A percentile compares a stretch with the other conserved stretches of the same genome.
These are phyloP conservation scores for Phrynocephalus forsythii DNA, from an alignment of 2,797 vertebrate genomes.

Conservation along the genomic window DNA sequence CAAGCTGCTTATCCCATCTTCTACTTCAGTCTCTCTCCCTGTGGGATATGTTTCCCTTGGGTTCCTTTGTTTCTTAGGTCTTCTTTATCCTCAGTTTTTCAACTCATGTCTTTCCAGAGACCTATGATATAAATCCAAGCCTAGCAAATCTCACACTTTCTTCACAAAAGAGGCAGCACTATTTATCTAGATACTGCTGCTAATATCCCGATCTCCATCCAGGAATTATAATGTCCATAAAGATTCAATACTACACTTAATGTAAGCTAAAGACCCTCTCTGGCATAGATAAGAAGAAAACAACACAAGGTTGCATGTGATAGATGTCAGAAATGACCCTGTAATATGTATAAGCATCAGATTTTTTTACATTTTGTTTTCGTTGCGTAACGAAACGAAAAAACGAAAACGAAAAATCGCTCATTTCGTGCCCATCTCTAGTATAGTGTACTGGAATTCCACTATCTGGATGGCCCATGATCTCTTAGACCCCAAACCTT, in stretches of 20 bases:
- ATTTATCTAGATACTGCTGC: neutral
- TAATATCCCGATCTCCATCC: neutral
- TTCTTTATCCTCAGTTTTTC: neutral
- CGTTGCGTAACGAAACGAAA: no score
- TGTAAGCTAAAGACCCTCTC: neutral
- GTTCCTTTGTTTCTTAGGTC: no score
- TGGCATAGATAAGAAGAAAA: neutral
- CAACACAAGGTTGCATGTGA: neutral
- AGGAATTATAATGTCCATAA: neutral
- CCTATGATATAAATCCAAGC: neutral
- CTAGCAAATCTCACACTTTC: neutral
- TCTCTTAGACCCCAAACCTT: no score
- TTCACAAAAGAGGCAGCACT: neutral
- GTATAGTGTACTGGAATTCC: no score
- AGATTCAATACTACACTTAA: neutral
- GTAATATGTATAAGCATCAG: neutral
- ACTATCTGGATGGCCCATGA: no score
- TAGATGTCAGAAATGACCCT: neutral
- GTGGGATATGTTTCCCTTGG: neutral
- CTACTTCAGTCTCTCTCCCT: neutral
- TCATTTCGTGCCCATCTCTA: neutral
- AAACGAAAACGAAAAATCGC: no score
- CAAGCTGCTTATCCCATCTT: neutral
- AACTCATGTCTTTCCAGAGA: neutral
- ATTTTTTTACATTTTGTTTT: no score